Conservation (phyloP, 2,797 vertebrate genomes). For the Rhabdomys pumilio region DNA sequence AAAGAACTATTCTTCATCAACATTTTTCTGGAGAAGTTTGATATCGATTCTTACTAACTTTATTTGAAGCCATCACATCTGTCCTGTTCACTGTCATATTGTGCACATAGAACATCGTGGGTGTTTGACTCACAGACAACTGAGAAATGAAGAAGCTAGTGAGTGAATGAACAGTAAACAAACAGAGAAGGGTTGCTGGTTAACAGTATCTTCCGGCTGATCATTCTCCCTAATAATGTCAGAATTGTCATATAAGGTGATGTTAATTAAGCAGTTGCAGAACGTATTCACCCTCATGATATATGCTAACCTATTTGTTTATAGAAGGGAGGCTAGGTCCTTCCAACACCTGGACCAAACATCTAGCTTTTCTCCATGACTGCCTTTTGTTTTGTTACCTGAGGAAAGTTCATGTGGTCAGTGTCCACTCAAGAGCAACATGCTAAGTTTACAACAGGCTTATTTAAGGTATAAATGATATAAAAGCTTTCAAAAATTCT, state of each 20-base stretch:
- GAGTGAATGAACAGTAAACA: not conserved
- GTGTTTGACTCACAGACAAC: not conserved
- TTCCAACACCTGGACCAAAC: slow-evolving; percentile 76
- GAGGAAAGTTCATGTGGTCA: slow-evolving; percentile 74
- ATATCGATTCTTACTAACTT: slow-evolving; percentile 24
- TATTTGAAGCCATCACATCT: not conserved
- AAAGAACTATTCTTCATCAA: not conserved
- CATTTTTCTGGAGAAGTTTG: slow-evolving; percentile 24
- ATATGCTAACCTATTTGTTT: slow-evolving; percentile 60
- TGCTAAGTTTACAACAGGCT: slow-evolving; percentile 79
- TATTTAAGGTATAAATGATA: slow-evolving; percentile 76
- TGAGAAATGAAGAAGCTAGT: not conserved
- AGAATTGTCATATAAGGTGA: not conserved
- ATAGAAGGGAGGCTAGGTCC: slow-evolving; percentile 72
- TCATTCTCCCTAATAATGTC: not conserved
- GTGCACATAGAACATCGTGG: not conserved
- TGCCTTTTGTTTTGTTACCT: slow-evolving; percentile 43
- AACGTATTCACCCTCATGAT: slow-evolving; percentile 24
- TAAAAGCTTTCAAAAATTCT: slow-evolving; percentile 78
- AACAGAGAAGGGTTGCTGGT: not conserved
- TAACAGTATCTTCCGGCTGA: not conserved
- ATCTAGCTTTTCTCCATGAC: slow-evolving; percentile 83
- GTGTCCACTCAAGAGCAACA: slow-evolving; percentile 74
- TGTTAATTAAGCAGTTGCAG: slow-evolving; percentile 69
- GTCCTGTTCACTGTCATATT: not conserved